These are phyloP conservation scores for Drosophila prostipennis DNA, from an alignment of 2,888 invertebrate genomes.

Conservation along the genomic window DNA sequence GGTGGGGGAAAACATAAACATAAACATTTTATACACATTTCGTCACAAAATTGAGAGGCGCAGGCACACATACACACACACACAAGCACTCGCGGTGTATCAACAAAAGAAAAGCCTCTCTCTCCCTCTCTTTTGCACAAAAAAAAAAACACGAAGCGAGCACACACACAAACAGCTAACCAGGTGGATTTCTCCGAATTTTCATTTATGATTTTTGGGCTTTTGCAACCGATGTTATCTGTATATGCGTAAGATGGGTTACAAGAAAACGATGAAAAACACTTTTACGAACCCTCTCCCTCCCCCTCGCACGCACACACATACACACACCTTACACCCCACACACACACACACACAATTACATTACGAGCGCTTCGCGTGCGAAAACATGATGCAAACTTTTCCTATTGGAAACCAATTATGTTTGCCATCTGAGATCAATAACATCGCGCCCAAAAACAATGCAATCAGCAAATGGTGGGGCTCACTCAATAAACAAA, in stretches of 20 bases:
- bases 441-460: neutral
- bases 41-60: constrained; percentile 66
- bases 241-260: neutral
- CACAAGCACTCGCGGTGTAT: constrained; percentile 36
- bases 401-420: constrained; percentile 34
- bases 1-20: constrained; percentile 29
- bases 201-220: constrained; percentile 19
- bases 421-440: constrained; percentile 2
- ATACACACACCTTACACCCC: constrained; percentile 9
- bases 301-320: constrained; percentile 4
- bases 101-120: constrained; percentile 58
- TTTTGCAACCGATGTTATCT: constrained; percentile 11
- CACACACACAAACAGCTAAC: neutral
- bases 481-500: constrained; percentile 42
- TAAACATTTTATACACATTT: constrained; percentile 67
- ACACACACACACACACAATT: constrained; percentile 10
- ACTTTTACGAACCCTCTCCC: constrained; percentile 1
- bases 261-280: constrained; percentile 9
- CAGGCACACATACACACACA: constrained; percentile 37
- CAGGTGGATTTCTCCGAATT: constrained; percentile 16
- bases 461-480: neutral
- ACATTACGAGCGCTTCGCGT: constrained; percentile 25
- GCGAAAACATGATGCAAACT: constrained; percentile 32
- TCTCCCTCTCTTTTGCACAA: neutral
- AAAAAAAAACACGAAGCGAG: neutral